Evolutionary conservation across 2,888 invertebrate genomes (phyloP).

Genomic region (Cephus pulcher): DNA sequence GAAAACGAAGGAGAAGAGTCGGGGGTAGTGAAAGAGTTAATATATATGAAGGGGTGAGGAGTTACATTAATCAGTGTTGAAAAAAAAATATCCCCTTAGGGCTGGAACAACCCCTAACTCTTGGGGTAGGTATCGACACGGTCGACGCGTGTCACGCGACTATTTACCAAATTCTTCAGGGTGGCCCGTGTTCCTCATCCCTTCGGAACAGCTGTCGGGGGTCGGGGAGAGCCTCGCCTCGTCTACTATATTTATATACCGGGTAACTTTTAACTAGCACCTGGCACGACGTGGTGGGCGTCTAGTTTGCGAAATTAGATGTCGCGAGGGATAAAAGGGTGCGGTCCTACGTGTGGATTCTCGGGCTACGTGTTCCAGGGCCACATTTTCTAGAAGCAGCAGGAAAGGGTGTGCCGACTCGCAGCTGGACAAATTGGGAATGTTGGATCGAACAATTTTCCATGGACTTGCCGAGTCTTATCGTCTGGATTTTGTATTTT

Average conservation of each 20-base stretch:
- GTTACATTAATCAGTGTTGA: not conserved
- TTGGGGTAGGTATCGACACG: not conserved
- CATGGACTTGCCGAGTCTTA: not conserved
- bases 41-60: not conserved
- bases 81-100: not conserved
- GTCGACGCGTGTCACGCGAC: not conserved
- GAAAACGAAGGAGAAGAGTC: not conserved
- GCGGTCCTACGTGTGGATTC: not conserved
- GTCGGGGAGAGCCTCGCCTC: not conserved
- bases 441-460: not conserved
- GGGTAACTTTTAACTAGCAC: not conserved
- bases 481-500: not conserved
- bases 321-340: not conserved
- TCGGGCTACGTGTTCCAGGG: not conserved
- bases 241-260: not conserved
- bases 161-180: slow-evolving; percentile 8
- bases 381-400: not conserved
- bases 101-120: not conserved
- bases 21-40: not conserved
- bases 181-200: slow-evolving; percentile 3
- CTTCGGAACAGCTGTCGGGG: not conserved
- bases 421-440: not conserved
- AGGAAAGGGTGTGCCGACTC: not conserved
- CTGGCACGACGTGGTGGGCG: not conserved
- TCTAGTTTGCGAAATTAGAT: not conserved